Evolutionary conservation across 1,140 invertebrate genomes (phyloP).

Genomic region (Globodera ellingtonae): DNA sequence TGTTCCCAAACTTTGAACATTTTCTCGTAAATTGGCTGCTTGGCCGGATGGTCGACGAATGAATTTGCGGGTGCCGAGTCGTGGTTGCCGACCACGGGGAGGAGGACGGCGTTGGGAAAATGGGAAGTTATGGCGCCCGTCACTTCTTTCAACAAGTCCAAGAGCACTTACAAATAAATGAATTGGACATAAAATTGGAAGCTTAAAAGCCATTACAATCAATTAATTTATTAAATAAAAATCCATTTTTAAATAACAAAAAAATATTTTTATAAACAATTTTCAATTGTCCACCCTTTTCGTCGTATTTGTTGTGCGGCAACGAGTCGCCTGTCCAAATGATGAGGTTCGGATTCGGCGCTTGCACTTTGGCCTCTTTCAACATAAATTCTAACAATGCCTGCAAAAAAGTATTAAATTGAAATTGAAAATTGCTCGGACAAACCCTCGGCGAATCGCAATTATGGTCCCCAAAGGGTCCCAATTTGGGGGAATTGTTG

Average conservation of each 20-base stretch:
- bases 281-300: constrained; percentile 37
- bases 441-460: constrained; percentile 51
- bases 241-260: no score
- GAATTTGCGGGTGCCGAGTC: constrained; percentile 56
- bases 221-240: no score
- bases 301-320: constrained; percentile 53
- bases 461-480: constrained; percentile 50
- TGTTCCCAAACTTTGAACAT: constrained; percentile 53
- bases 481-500: constrained; percentile 36
- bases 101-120: constrained; percentile 43
- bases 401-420: constrained; percentile 25
- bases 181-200: neutral
- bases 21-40: constrained; percentile 40
- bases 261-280: no score
- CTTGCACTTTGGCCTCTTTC: constrained; percentile 28
- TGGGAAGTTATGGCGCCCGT: constrained; percentile 30
- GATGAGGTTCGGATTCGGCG: constrained; percentile 53
- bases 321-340: constrained; percentile 63
- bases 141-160: constrained; percentile 43
- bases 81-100: constrained; percentile 60
- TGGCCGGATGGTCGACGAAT: constrained; percentile 46
- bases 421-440: neutral
- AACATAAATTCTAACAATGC: constrained; percentile 44
- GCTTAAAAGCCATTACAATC: no score
- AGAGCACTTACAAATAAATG: constrained; percentile 44